Percentiles rank a stretch among this genome's conserved stretches.
These are phyloP conservation scores for Orthosia gothica DNA, from an alignment of 2,888 invertebrate genomes.

Conservation along the genomic window DNA sequence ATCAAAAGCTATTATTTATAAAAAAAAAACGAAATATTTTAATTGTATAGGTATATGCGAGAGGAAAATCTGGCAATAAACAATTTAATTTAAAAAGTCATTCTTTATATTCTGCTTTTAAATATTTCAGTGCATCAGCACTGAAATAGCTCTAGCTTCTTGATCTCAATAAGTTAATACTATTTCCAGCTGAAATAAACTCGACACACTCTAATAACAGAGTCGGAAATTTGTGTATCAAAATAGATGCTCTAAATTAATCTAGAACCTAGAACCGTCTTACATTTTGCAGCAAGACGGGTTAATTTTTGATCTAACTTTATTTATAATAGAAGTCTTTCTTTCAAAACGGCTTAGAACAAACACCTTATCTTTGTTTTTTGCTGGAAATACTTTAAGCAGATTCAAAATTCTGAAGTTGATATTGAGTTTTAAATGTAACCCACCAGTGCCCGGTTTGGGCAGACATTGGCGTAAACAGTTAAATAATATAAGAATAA, in stretches of 20 bases:
- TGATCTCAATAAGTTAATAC: constrained; percentile 1
- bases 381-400: background rate
- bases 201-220: constrained; percentile 4
- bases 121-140: background rate
- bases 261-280: constrained; percentile 5
- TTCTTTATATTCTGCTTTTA: background rate
- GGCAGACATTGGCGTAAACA: background rate
- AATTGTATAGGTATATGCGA: too few relatives aligned
- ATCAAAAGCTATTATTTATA: too few relatives aligned
- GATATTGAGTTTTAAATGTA: background rate
- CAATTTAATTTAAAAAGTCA: too few relatives aligned
- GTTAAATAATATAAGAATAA: too few relatives aligned
- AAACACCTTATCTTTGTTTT: background rate
- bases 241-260: constrained; percentile 22
- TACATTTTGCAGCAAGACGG: background rate
- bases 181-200: constrained; percentile 29
- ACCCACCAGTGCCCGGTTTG: background rate
- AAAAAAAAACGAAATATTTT: too few relatives aligned
- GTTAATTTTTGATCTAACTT: constrained; percentile 2
- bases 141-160: too few relatives aligned
- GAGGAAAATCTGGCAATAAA: too few relatives aligned
- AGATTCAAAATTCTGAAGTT: background rate
- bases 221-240: constrained; percentile 18
- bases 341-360: too few relatives aligned
- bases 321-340: background rate